Base-by-base conservation (phyloP, 2,113 vertebrate genomes). In the Lasiurus borealis region DNA sequence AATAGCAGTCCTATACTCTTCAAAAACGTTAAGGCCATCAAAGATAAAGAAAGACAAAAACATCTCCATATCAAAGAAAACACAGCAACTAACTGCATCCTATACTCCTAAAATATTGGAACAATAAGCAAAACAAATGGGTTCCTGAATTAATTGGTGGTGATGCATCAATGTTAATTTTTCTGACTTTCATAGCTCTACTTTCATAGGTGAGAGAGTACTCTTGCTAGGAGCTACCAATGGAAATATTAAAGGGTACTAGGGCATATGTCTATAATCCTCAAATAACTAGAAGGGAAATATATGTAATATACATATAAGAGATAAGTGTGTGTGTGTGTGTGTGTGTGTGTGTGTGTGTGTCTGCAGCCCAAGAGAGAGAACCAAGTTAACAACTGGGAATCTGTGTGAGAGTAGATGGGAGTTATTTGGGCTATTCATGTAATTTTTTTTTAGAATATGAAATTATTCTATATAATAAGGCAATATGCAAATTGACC, bases 361-460 rank as follows among this genome's bases (percentile, higher is more conserved):
- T 54, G 52, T 7, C n/a, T n/a, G 54, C 59, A 62, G 59, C 59
- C 9, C 59, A 12, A 62, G 57, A 62, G 25, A 75, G 72, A 54
- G 5, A 83, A 19, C 21, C 34, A 85, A 46, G 40, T 82, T 81
- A 89, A 59, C 46, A 85, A 48, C 59, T 50, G 1, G 59, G n/a
- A 75, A 75, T 62, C 34, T 72, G 10, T 1, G 3, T 77, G 76
- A 71, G 23, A 48, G 68, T 40, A 66, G 27, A 31, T 16, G 13
- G 3, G 18, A 52, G 13, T 57, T 78, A 18, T 82, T 87, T 34
- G 25, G 29, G 7, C 34, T 77, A 9, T 31, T 72, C 23, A 34
- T 48, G 8, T 80, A 59, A 73, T 72, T 80, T 88, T 91, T 91
- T 91, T 59, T 46, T 88, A 69, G 48, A 93, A 87, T 68, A 36